Base-by-base conservation (phyloP, 2,113 vertebrate species). In the Morphnarchus princeps region DNA sequence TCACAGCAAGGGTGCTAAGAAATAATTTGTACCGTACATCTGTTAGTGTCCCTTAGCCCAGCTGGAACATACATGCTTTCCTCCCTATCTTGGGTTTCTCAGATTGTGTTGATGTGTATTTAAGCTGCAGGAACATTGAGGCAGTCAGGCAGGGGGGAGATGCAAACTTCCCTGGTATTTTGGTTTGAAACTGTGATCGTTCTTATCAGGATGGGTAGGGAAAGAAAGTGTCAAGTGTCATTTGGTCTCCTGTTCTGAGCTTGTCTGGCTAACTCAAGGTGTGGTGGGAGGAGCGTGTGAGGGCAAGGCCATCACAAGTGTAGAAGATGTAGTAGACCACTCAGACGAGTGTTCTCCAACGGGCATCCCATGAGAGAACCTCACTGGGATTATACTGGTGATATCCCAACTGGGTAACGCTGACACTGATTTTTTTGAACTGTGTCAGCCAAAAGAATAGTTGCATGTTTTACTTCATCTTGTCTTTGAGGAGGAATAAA, bases 1-100 rank as follows among this genome's bases (percentile, higher is more conserved):
- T 94, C 97, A 96, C 97, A 97, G 95, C 96, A 94, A 95, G 96
- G 79, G 95, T 94, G 95, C 94, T 96, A 95, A 94, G 89, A 95
- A 95, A 94, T 96, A 91, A 97, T 96, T 97, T 94, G 96, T 95
- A 80, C 62, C 1, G 15, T 95, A 90, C 96, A 96, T 97, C 97
- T 97, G 96, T 82, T 94, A 87, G 74, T 72, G 78, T 96, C 91
- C 94, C 89, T 83, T 82, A 88, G 89, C 95, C 89, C 95, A 97
- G 96, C 89, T 97, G 95, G 95, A 97, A 82, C 59, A 81, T 87
- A 15, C 49, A 90, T 74, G 76, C 70, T 88, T 93, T 70, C 71
- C 38, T 91, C 87, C 71, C 38, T 58, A 3, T 90, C 95, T 90
- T 82, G 91, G 69, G 40, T 87, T 96, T 96, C 89, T 97, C 66